Conservation (phyloP, 2,888 invertebrate species). For the Dinocampus coccinellae region DNA sequence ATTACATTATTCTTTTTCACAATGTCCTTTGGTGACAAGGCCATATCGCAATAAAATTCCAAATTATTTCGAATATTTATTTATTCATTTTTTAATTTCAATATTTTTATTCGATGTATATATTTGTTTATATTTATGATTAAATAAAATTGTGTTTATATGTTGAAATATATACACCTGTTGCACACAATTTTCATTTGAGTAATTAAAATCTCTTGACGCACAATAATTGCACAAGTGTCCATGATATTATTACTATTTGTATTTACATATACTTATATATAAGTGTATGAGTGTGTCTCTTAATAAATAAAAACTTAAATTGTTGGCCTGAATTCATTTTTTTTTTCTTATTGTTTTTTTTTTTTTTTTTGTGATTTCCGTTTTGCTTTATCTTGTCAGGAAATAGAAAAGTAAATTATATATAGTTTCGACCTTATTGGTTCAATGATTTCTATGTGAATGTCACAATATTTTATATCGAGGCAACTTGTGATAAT, state of each 20-base stretch:
- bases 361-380: no score
- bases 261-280: background rate
- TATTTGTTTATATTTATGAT: background rate
- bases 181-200: conserved; percentile 22
- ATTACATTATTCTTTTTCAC: background rate
- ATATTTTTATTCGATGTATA: background rate
- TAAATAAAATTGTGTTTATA: background rate
- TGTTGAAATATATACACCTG: background rate
- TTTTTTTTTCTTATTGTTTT: background rate
- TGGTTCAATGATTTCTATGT: background rate
- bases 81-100: no score
- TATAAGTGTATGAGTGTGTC: background rate
- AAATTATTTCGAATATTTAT: background rate
- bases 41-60: conserved; percentile 25
- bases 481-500: conserved; percentile 28
- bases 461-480: background rate
- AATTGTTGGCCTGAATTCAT: background rate
- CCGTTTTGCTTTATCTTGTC: background rate
- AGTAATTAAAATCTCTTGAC: conserved; percentile 13
- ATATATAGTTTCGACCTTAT: background rate
- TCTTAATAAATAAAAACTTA: background rate
- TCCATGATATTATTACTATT: background rate
- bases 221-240: conserved; percentile 1
- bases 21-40: conserved; percentile 5
- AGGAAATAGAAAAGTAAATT: background rate